Base-by-base conservation (phyloP, 1,140 invertebrate species). In the Platyscapa corneri region DNA sequence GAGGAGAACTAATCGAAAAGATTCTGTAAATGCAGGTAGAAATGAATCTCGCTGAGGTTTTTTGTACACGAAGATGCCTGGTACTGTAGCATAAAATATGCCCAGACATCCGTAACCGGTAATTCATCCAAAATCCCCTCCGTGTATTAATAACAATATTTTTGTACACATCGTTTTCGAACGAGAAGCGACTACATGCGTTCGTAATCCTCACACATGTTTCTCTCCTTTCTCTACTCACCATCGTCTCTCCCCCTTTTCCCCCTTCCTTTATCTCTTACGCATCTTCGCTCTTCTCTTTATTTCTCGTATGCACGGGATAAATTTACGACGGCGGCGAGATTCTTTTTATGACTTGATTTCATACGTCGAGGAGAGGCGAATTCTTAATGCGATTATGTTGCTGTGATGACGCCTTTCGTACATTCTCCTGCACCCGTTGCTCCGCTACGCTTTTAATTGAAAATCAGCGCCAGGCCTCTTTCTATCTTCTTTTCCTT, bases 121-220 rank as follows among this genome's bases (percentile, higher is more conserved):
- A 75, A 82, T 82, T 82, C 34, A 82, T 82, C 85, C 67, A 37
- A 81, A 77, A 86, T 65, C 82, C 76, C 84, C 86, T 87, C 67
- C 64, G 56, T 37, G 84, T 32, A 77, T 77, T 56, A 77, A 84
- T 85, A 87, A 82, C 76, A 84, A 85, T 89, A 82, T 46, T 79
- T 70, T 75, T 67, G 72, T 64, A 27, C 20, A 56, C 53, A 56
- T 56, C 18, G 8, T 56, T 56, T 56, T 56, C 53, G 53, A 56
- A 72, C 67, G 16, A 20, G 49, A 64, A 65, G 70, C 64, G 70
- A 30, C 77, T 79, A 78, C 86, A 75, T 70, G 30, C 85, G 84
- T 87, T 81, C 82, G 30, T 65, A 65, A 32, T n/a, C 76, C n/a
- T 78, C 32, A 32, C 46, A 23, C 76, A 53, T 53, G 56, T 34